Base-by-base conservation (phyloP, 2,113 vertebrate genomes). In the Agapornis roseicollis region DNA sequence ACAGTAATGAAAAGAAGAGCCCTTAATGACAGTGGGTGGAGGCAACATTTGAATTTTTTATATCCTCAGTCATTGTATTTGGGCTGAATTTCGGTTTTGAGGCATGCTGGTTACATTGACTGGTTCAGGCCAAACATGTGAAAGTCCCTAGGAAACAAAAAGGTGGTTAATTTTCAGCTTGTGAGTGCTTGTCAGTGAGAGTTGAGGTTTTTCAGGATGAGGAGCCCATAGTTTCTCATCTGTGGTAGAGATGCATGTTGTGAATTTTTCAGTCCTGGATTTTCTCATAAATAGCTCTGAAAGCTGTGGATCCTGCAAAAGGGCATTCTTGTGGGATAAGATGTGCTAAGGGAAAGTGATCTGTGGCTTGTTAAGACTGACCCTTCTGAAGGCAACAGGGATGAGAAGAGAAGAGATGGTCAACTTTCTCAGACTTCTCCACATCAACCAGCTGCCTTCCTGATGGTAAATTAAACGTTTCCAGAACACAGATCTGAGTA, bases 361-460 rank as follows among this genome's bases (percentile, higher is more conserved):
- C 17, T 65, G 7, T 46, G 11, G 18, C 23, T 52, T 47, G 23
- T 44, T 72, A 83, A 56, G 37, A 58, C 47, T 33, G 25, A 35
- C 7, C 11, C 37, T 58, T 58, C 66, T 84, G n/a, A 69, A 73
- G 33, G 66, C 37, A 83, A 46, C 3, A 17, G 24, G 20, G 42
- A 31, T n/a, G 55, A 56, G 55, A 58, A 33, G 61, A 68, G 52
- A 49, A 28, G 35, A 91, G 28, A 41, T 6, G 41, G 37, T 6
- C 0, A 0, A 20, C 29, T 88, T 76, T 65, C 56, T 71, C 18
- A 46, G 17, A 28, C 64, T 71, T 80, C 27, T 50, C 33, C 29
- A 58, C 7, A 3, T 17, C 0, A 0, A 58, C 44, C 0, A 0
- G 5, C 22, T 66, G 35, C 49, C 46, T 66, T 82, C 33, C 41